phyloP scores from a whole-genome alignment of 2,888 invertebrate species.

The Physocephala rufipes region DNA sequence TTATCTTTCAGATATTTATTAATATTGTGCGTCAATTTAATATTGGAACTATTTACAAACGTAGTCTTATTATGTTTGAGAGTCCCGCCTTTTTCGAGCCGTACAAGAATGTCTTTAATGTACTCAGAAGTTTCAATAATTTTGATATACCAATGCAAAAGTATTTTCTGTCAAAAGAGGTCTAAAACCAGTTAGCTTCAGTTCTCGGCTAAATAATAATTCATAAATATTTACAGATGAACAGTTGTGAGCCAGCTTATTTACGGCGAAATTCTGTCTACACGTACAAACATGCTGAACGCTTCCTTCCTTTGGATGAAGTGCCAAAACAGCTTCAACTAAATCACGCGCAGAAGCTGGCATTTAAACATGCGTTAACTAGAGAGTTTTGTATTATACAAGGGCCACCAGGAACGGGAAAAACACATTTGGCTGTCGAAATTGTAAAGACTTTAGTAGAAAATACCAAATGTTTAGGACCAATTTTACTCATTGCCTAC shows the following conservation, averaged over 20 bases:
- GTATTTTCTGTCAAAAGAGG: conserved; percentile 73
- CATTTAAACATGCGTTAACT: conserved; percentile 75
- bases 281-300: conserved; percentile 43
- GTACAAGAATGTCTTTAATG: conserved; percentile 77
- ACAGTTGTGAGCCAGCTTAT: conserved; percentile 58
- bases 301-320: conserved; percentile 47
- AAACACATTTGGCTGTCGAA: conserved; percentile 82
- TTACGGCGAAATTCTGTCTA: conserved; percentile 53
- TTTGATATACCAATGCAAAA: conserved; percentile 67
- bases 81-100: conserved; percentile 84
- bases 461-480: conserved; percentile 68
- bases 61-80: conserved; percentile 75
- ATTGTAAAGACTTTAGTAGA: conserved; percentile 74
- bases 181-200: conserved; percentile 46
- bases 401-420: conserved; percentile 90
- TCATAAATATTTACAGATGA: neutral
- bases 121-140: conserved; percentile 67
- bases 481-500: conserved; percentile 80
- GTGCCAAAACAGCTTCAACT: conserved; percentile 63
- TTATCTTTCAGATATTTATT: conserved; percentile 55
- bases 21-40: conserved; percentile 59
- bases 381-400: conserved; percentile 81
- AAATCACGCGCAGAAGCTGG: conserved; percentile 74
- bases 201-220: neutral
- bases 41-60: conserved; percentile 57